Conservation (phyloP, 2,113 vertebrate species). For the Oreochromis tanganicae region DNA sequence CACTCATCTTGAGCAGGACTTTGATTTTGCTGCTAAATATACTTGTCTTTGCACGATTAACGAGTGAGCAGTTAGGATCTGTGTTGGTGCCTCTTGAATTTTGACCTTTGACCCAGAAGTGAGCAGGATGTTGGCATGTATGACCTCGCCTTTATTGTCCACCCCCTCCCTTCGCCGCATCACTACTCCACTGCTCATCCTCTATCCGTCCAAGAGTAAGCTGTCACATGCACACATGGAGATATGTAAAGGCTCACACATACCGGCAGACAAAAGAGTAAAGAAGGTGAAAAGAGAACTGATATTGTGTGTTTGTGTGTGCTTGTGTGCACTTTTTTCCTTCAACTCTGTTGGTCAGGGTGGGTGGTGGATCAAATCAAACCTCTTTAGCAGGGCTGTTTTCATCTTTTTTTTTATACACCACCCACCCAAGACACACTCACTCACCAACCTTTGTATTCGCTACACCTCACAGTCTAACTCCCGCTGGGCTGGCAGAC, state of each 20-base stretch:
- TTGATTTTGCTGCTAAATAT: not conserved
- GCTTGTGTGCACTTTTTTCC: not conserved
- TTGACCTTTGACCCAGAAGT: constrained; percentile 51
- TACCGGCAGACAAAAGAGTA: constrained; percentile 24
- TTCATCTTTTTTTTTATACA: constrained; percentile 49
- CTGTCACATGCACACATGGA: constrained; percentile 33
- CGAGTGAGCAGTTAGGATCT: constrained; percentile 5
- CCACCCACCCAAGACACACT: constrained; percentile 17
- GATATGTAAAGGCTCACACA: constrained; percentile 7
- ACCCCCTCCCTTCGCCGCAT: constrained; percentile 14
- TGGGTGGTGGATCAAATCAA: constrained; percentile 64
- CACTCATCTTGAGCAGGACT: not conserved
- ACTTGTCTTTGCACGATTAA: constrained; percentile 35
- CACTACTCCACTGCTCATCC: constrained; percentile 14
- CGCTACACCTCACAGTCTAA: constrained; percentile 37
- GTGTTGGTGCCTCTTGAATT: constrained; percentile 49
- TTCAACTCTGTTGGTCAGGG: constrained; percentile 38
- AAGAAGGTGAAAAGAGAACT: constrained; percentile 23
- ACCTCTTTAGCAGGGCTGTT: constrained; percentile 46
- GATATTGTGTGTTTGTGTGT: constrained; percentile 13
- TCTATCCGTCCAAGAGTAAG: constrained; percentile 53
- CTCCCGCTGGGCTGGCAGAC: constrained; percentile 55
- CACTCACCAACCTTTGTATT: constrained; percentile 39
- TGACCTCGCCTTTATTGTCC: constrained; percentile 38
- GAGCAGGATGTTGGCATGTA: constrained; percentile 44